A percentile compares a stretch with the other conserved stretches of the same genome.
Evolutionary conservation across 1,140 invertebrate genomes (phyloP).

Genomic region (Neuroterus valhalla): DNA sequence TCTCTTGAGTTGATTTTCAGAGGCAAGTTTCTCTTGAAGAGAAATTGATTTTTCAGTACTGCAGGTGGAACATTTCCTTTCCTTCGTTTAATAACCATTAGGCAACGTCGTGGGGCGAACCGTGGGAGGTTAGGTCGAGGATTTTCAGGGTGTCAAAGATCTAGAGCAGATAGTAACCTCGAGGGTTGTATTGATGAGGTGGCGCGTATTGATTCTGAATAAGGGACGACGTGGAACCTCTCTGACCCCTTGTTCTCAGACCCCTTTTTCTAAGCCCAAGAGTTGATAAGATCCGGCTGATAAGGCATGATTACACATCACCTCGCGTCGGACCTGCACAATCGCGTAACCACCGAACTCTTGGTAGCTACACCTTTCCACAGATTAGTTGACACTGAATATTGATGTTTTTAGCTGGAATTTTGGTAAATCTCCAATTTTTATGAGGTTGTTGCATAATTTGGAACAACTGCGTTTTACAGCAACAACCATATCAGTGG

Average conservation of each 20-base stretch:
- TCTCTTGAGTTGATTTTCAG: not conserved
- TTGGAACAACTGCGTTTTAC: too few relatives aligned
- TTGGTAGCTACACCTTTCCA: constrained; percentile 31
- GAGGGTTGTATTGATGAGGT: constrained; percentile 58
- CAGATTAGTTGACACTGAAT: not conserved
- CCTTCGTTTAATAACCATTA: constrained; percentile 69
- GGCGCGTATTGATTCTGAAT: constrained; percentile 68
- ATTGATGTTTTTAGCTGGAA: too few relatives aligned
- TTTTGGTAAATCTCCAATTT: too few relatives aligned
- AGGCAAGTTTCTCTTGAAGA: not conserved
- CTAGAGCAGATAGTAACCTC: constrained; percentile 63
- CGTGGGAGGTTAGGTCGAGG: constrained; percentile 45
- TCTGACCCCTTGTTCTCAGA: constrained; percentile 50
- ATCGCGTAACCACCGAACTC: constrained; percentile 46
- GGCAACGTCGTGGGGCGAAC: constrained; percentile 47
- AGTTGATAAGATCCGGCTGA: constrained; percentile 68
- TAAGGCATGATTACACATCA: constrained; percentile 71
- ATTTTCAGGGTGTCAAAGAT: constrained; percentile 67
- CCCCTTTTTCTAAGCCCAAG: constrained; percentile 55
- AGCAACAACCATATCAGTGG: too few relatives aligned
- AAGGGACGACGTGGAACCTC: constrained; percentile 36
- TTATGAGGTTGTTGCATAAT: too few relatives aligned
- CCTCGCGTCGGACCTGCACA: constrained; percentile 39
- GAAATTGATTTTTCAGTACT: not conserved
- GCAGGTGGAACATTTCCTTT: constrained; percentile 12